Conservation (phyloP, 2,797 vertebrate species). For the Urophycis tenuis region DNA sequence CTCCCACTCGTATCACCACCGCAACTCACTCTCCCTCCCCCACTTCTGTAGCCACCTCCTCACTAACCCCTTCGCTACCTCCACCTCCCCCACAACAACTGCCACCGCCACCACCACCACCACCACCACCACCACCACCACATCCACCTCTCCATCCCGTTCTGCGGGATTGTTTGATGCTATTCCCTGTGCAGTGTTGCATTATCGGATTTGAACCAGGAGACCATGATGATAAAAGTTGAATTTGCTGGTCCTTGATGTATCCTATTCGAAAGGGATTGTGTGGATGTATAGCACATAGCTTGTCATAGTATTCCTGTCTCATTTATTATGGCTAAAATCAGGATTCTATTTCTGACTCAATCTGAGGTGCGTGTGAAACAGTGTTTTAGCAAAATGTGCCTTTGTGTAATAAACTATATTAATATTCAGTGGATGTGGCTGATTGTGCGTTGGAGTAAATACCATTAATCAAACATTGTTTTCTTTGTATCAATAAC, state of each 20-base stretch:
- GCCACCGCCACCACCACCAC: no score
- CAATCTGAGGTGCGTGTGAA: not conserved
- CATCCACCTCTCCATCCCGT: not conserved
- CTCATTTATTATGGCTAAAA: not conserved
- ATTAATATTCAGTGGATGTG: not conserved
- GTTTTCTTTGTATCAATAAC: constrained; percentile 26
- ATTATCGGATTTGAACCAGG: constrained; percentile 13
- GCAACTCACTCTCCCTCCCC: no score
- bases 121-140: not conserved
- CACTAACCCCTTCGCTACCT: no score
- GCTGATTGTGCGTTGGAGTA: not conserved
- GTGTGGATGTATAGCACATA: not conserved
- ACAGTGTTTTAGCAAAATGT: not conserved
- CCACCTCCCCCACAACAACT: no score
- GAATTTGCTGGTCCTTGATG: not conserved
- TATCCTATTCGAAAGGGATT: no score
- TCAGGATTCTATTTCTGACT: not conserved
- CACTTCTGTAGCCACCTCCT: no score
- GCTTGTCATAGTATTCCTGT: not conserved
- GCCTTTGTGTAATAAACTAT: not conserved
- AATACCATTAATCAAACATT: not conserved
- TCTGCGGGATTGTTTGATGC: constrained; percentile 67
- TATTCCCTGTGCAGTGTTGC: not conserved
- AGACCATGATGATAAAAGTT: not conserved
- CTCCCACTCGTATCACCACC: no score